Percentiles rank a stretch among this genome's conserved stretches.
These are phyloP conservation scores for Drosophila neotestacea DNA, from an alignment of 2,888 invertebrate species.

Conservation along the genomic window DNA sequence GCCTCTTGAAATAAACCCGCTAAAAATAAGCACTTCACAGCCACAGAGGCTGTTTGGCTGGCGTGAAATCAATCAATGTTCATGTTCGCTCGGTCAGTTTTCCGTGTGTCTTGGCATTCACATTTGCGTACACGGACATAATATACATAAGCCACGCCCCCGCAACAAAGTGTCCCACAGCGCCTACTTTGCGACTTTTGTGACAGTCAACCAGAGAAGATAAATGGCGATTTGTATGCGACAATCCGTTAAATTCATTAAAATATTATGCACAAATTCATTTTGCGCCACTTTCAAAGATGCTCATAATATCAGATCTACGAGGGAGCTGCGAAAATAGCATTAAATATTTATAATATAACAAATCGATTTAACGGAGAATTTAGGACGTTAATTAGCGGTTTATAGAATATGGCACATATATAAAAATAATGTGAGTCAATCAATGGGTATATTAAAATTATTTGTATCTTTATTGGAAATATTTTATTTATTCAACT, in stretches of 20 bases:
- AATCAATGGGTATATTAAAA: too few species aligned
- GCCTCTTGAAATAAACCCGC: slow-evolving; percentile 43
- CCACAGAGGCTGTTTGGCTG: slow-evolving; percentile 41
- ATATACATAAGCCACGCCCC: slow-evolving; percentile 21
- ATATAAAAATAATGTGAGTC: too few species aligned
- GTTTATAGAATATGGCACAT: too few species aligned
- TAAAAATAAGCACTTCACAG: slow-evolving; percentile 64
- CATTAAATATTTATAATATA: background rate
- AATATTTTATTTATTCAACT: too few species aligned
- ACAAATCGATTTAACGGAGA: too few species aligned
- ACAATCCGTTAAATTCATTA: slow-evolving; percentile 69
- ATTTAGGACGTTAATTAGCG: too few species aligned
- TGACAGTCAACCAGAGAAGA: slow-evolving; percentile 44
- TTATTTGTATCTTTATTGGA: too few species aligned
- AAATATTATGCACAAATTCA: slow-evolving; percentile 71
- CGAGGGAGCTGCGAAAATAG: slow-evolving; percentile 6
- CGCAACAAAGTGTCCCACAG: slow-evolving; percentile 3
- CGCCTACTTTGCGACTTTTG: slow-evolving; percentile 10
- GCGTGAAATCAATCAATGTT: slow-evolving; percentile 79
- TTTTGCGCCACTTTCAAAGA: slow-evolving; percentile 40
- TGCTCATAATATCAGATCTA: slow-evolving; percentile 9
- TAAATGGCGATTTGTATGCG: slow-evolving; percentile 67
- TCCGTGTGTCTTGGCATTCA: slow-evolving; percentile 32
- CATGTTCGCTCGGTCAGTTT: slow-evolving; percentile 54
- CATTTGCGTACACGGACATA: slow-evolving; percentile 23